These are phyloP conservation scores for Thermophis baileyi DNA, from an alignment of 2,113 vertebrate species.

Conservation along the genomic window DNA sequence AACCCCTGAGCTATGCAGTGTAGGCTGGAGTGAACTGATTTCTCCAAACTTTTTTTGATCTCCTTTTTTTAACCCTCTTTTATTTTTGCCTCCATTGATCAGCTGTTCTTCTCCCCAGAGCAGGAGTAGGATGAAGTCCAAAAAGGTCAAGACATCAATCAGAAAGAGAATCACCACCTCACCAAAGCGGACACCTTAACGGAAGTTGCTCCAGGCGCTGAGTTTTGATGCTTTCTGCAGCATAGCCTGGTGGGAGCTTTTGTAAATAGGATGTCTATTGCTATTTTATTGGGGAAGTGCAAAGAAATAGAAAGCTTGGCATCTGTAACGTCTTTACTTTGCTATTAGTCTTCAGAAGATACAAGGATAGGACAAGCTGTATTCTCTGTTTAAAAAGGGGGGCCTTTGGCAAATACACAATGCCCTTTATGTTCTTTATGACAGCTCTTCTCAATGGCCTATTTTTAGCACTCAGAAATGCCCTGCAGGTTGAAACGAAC, in stretches of 20 bases:
- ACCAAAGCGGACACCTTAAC: neutral
- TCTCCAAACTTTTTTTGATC: neutral
- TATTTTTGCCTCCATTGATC: neutral
- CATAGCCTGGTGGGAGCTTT: neutral
- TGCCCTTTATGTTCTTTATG: neutral
- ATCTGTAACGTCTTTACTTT: neutral
- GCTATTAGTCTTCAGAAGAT: neutral
- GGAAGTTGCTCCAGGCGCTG: neutral
- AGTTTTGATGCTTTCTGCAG: neutral
- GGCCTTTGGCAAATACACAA: neutral
- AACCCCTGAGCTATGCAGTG: neutral
- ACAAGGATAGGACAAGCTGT: neutral
- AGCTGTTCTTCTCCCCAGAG: neutral
- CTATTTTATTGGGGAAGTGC: neutral
- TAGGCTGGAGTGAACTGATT: neutral
- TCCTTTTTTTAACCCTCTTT: neutral
- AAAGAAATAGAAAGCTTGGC: neutral
- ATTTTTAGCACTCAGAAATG: neutral
- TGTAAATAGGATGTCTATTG: slow-evolving; percentile 10
- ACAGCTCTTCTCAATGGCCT: neutral
- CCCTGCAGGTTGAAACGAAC: neutral
- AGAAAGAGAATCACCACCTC: neutral
- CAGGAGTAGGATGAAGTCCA: neutral
- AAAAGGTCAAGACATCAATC: neutral
- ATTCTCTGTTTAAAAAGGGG: neutral